Evolutionary conservation across 2,888 invertebrate species (phyloP).

Genomic region (Axea sp.): DNA sequence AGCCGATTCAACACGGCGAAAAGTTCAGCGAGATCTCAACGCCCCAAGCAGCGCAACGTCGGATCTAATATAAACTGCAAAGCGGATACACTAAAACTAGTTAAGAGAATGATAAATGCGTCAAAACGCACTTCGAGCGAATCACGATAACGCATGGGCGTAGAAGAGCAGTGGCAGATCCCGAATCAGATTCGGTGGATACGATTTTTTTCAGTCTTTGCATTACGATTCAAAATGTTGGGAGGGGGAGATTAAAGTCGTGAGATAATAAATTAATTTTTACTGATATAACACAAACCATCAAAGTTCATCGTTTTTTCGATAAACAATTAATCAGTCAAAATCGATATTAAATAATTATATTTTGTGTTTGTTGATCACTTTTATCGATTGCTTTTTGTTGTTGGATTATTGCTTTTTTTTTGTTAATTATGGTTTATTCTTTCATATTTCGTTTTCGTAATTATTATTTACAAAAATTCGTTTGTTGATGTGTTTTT

Average conservation of each 20-base stretch:
- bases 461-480: no score
- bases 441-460: no score
- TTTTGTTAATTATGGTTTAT: no score
- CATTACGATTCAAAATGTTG: slow-evolving; percentile 57
- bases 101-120: slow-evolving; percentile 69
- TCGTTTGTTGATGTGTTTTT: no score
- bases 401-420: no score
- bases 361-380: no score
- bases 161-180: slow-evolving; percentile 71
- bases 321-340: no score
- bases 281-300: slow-evolving; percentile 15
- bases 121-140: slow-evolving; percentile 56
- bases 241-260: slow-evolving; percentile 65
- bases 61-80: slow-evolving; percentile 63
- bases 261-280: slow-evolving; percentile 54
- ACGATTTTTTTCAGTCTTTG: slow-evolving; percentile 37
- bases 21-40: slow-evolving; percentile 15
- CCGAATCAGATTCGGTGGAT: slow-evolving; percentile 65
- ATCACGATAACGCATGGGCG: slow-evolving; percentile 54
- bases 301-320: no score
- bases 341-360: no score
- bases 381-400: no score
- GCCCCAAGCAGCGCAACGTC: slow-evolving; percentile 42
- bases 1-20: slow-evolving; percentile 32
- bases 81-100: slow-evolving; percentile 68